phyloP scores from a whole-genome alignment of 2,113 vertebrate genomes.

The Ifrita kowaldi region DNA sequence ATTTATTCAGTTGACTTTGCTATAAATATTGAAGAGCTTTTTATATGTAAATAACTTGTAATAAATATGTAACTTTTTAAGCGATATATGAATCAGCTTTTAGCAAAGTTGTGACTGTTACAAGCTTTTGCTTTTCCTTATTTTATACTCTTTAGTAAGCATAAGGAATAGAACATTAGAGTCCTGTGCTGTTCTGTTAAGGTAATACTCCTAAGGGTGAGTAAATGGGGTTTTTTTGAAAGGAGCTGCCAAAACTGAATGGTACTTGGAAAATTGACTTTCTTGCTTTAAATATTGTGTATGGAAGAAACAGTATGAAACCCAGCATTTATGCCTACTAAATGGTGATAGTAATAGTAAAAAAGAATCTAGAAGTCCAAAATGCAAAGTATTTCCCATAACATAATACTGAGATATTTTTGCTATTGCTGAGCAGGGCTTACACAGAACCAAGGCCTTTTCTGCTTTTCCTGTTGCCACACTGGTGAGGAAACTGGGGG shows the following conservation, averaged over 20 bases:
- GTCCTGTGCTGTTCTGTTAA: background rate
- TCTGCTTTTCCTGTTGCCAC: background rate
- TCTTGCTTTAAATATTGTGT: background rate
- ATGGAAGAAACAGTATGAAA: background rate
- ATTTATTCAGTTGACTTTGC: background rate
- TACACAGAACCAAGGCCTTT: background rate
- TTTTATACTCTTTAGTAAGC: background rate
- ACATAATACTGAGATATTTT: background rate
- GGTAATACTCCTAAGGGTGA: background rate
- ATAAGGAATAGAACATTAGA: background rate
- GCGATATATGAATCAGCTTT: background rate
- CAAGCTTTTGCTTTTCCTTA: background rate
- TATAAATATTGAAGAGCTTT: background rate
- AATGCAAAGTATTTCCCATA: background rate
- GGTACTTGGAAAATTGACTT: background rate
- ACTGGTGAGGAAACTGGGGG: background rate
- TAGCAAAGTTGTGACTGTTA: background rate
- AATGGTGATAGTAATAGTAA: background rate
- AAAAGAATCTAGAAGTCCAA: background rate
- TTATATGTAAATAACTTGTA: background rate
- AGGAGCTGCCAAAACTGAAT: background rate
- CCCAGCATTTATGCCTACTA: background rate
- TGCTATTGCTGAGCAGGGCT: background rate
- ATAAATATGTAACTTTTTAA: background rate
- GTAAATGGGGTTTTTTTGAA: background rate